A percentile compares a stretch with the other conserved stretches of the same genome.
These are phyloP conservation scores for Engystomops pustulosus DNA, from an alignment of 2,113 vertebrate species.

Conservation along the genomic window DNA sequence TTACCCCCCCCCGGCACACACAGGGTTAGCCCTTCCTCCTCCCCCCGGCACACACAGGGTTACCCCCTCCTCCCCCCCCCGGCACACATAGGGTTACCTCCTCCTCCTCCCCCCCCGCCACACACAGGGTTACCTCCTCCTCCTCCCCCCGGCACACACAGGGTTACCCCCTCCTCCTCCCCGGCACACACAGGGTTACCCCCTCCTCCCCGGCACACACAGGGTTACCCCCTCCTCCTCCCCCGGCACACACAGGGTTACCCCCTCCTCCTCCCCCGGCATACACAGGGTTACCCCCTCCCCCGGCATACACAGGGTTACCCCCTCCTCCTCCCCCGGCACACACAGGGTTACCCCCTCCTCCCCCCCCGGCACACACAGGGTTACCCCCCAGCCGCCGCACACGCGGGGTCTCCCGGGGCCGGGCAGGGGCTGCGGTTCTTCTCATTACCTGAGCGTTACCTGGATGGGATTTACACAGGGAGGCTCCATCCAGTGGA, in stretches of 20 bases:
- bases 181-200: neutral
- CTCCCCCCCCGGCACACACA: neutral
- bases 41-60: neutral
- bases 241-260: neutral
- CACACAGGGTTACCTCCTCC: neutral
- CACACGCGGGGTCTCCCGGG: neutral
- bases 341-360: neutral
- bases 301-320: neutral
- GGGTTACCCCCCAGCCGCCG: neutral
- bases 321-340: neutral
- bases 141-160: neutral
- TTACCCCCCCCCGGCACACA: neutral
- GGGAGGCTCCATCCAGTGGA: conserved; percentile 53
- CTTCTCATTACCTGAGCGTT: conserved; percentile 15
- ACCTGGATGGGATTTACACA: conserved; percentile 50
- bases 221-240: neutral
- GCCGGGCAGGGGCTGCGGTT: neutral
- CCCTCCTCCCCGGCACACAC: neutral
- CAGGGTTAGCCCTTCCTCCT: neutral
- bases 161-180: neutral
- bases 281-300: neutral
- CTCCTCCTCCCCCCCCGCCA: neutral
- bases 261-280: neutral
- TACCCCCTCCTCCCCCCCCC: neutral
- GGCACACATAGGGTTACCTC: neutral